Evolutionary conservation across 2,113 vertebrate species (phyloP).

Genomic region (Lanius ludovicianus): DNA sequence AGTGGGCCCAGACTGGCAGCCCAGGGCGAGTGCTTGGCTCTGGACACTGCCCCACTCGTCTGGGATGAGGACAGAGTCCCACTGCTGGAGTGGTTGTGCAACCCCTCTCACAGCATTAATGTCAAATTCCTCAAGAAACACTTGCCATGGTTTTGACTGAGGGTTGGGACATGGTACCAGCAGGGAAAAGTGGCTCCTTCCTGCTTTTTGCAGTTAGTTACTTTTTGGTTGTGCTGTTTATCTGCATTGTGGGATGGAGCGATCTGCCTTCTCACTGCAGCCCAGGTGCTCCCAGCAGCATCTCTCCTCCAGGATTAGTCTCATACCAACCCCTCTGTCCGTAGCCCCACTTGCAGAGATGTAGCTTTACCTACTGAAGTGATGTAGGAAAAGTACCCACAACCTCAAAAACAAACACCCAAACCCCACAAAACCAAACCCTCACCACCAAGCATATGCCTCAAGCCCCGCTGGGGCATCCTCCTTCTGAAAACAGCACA

Average conservation of each 20-base stretch:
- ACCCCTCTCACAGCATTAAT: neutral
- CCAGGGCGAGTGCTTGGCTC: fast-evolving
- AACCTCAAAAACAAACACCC: neutral
- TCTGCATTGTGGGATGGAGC: neutral
- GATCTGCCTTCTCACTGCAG: neutral
- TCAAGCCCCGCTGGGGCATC: neutral
- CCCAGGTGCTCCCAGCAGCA: fast-evolving
- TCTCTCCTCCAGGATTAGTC: neutral
- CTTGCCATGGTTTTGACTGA: neutral
- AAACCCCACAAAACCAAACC: neutral
- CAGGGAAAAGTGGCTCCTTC: neutral
- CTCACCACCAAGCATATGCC: neutral
- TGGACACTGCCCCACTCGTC: fast-evolving
- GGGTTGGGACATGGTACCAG: neutral
- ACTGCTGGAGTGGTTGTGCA: neutral
- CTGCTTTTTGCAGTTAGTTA: neutral
- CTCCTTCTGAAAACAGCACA: neutral
- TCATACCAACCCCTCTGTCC: neutral
- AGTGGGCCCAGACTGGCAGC: neutral
- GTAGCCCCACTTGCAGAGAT: neutral
- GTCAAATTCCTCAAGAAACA: neutral
- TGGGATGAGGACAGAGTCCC: fast-evolving
- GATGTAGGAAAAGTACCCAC: neutral
- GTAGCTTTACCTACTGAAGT: neutral
- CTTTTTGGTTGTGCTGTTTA: neutral